Percentiles rank a stretch among this genome's conserved stretches.
phyloP scores from a whole-genome alignment of 2,113 vertebrate species.

The Pontoporia blainvillei region DNA sequence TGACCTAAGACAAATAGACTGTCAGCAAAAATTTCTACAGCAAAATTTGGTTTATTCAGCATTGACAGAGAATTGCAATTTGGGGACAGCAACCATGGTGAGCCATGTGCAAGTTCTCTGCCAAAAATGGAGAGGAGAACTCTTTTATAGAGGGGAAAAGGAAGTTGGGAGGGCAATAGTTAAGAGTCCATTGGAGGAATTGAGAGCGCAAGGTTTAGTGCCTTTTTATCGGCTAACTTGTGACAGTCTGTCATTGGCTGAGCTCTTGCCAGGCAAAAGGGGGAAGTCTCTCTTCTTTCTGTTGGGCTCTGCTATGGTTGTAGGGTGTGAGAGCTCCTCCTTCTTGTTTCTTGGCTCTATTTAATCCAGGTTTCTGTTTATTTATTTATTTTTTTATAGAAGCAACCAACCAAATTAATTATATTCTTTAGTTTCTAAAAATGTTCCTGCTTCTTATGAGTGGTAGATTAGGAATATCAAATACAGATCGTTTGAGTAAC shows the following conservation, averaged over 20 bases:
- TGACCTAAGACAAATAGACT: not conserved
- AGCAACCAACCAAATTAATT: not conserved
- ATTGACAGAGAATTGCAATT: not conserved
- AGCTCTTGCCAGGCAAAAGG: not conserved
- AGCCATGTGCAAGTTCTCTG: not conserved
- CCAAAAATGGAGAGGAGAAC: not conserved
- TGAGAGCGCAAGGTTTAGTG: not conserved
- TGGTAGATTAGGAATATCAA: not conserved
- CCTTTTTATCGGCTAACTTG: not conserved
- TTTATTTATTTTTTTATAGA: not conserved
- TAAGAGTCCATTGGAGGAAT: not conserved
- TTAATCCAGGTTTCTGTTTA: not conserved
- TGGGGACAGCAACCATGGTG: not conserved
- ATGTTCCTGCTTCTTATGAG: not conserved
- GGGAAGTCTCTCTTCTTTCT: not conserved
- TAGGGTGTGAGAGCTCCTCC: not conserved
- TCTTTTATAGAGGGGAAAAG: not conserved
- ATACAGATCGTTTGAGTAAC: not conserved
- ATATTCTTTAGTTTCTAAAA: not conserved
- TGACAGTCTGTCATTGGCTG: not conserved
- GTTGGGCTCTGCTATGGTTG: not conserved
- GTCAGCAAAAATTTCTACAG: not conserved
- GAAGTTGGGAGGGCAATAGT: not conserved
- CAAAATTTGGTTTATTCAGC: not conserved
- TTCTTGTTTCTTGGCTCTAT: not conserved